Percentiles rank a stretch among this genome's conserved stretches.
Conservation (phyloP, 2,797 vertebrate species). For the Lophius americanus region DNA sequence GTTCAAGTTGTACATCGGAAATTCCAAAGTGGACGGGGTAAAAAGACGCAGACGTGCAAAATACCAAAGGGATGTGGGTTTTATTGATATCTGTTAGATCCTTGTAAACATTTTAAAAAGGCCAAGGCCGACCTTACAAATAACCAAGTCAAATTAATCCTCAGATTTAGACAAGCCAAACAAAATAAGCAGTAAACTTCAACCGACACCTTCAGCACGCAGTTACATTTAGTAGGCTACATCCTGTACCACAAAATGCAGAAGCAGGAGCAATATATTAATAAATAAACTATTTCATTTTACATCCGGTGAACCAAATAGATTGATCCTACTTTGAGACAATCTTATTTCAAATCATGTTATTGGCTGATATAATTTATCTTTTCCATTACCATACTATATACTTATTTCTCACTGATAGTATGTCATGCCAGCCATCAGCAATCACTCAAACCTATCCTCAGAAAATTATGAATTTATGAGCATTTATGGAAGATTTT, state of each 20-base stretch:
- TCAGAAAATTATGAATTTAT: neutral
- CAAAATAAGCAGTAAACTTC: too few relatives aligned
- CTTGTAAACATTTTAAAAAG: neutral
- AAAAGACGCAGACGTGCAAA: slow-evolving; percentile 4
- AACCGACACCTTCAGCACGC: too few relatives aligned
- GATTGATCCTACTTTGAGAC: too few relatives aligned
- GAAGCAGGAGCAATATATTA: too few relatives aligned
- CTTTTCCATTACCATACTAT: neutral
- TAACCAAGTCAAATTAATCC: neutral
- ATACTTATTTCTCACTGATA: neutral
- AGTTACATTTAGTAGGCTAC: too few relatives aligned
- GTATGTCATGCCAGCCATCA: slow-evolving; percentile 4
- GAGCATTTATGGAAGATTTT: neutral
- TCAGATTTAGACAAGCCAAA: too few relatives aligned
- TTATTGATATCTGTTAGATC: slow-evolving; percentile 24
- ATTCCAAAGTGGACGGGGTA: neutral
- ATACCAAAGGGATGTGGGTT: slow-evolving; percentile 4
- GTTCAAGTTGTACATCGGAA: neutral
- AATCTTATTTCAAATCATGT: neutral
- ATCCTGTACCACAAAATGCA: too few relatives aligned
- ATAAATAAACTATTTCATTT: too few relatives aligned
- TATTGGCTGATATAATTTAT: neutral
- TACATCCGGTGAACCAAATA: too few relatives aligned
- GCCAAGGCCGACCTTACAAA: too few relatives aligned
- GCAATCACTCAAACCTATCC: neutral